A percentile compares a stretch with the other conserved stretches of the same genome.
These are phyloP conservation scores for Poecilobothrus nobilitatus DNA, from an alignment of 2,888 invertebrate species.

Conservation along the genomic window DNA sequence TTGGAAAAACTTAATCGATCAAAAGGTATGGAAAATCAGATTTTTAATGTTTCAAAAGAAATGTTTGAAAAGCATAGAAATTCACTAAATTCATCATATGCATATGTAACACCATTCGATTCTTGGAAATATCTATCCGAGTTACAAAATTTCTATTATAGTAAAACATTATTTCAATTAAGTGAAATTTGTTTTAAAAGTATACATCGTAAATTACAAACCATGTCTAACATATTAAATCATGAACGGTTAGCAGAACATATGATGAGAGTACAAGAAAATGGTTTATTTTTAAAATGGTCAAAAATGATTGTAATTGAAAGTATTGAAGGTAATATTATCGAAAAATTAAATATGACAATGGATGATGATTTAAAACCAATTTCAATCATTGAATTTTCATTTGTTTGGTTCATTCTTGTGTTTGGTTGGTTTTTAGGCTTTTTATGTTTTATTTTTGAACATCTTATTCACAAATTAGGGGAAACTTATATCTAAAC, in stretches of 20 bases:
- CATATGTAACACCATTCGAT: background rate
- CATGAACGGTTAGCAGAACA: background rate
- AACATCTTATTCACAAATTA: too few species aligned
- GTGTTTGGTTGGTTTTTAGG: too few species aligned
- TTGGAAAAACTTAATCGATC: too few species aligned
- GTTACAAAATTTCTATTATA: background rate
- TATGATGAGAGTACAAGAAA: background rate
- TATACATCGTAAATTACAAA: background rate
- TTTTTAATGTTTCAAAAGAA: background rate
- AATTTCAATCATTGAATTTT: background rate
- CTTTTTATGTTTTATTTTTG: too few species aligned
- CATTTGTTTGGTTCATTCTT: too few species aligned
- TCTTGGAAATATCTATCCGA: background rate
- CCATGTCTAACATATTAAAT: background rate
- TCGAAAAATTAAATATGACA: background rate
- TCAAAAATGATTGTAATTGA: background rate
- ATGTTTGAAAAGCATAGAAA: background rate
- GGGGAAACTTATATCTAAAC: too few species aligned
- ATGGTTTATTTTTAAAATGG: background rate
- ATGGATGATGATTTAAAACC: background rate
- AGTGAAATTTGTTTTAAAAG: background rate
- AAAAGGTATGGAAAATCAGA: too few species aligned
- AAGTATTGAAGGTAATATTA: background rate
- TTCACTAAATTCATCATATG: background rate
- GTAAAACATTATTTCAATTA: background rate